Evolutionary conservation across 2,797 vertebrate species (phyloP), one percentile per base, ranked within the genome.

Genomic region (Lutjanus campechanus): DNA sequence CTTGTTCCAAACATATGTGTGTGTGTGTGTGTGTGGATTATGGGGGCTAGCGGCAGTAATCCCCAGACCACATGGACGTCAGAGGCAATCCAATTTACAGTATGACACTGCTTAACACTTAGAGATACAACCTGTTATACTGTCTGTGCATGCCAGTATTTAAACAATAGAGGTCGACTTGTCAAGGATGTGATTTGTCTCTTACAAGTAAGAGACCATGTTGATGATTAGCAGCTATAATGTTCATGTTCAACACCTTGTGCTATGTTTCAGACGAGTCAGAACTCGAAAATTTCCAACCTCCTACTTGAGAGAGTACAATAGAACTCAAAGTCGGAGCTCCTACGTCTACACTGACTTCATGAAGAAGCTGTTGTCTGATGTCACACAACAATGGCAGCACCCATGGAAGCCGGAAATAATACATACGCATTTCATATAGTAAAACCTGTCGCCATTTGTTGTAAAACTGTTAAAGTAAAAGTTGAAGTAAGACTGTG

Each of bases 41-140:
- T 78, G 73, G 81, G 82, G 85, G 79, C 74, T 65, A 62, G 81
- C 9, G 7, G 22, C 40, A 53, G 62, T 93, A 93, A 93, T 94
- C 91, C 82, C 29, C 11, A 40, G 75, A 90, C 87, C 91, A 92
- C 91, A 91, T 91, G 89, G 91, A 91, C 83, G 16, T 86, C 83
- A 85, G 70, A 89, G 76, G 44, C 69, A 93, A 93, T 93, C 92
- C 91, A 88, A 92, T 93, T 93, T 91, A 90, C 87, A 72, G 79
- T 77, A 70, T 55, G 83, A 84, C 81, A 78, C 63, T 74, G 19
- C 79, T 87, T 84, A 88, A 78, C 76, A 72, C 84, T 78, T 69
- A 50, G 51, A 71, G 53, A 75, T 44, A 62, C 82, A 84, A 73
- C 72, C 74, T 81, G 74, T 51, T 69, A 43, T 25, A 50, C 43